phyloP scores from a whole-genome alignment of 2,113 vertebrate species.

The Talpa occidentalis region DNA sequence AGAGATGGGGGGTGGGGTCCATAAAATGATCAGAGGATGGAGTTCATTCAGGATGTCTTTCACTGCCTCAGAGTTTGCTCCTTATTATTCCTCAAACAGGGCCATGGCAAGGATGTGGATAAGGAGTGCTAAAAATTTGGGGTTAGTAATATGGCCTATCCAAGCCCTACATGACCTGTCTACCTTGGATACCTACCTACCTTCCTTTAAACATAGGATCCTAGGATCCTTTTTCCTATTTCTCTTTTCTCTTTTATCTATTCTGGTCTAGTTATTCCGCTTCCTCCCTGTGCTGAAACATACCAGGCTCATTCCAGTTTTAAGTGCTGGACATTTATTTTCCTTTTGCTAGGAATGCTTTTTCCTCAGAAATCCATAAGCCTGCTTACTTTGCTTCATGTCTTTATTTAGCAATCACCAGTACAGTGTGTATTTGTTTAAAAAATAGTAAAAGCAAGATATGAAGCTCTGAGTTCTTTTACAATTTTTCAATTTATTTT shows the following conservation, averaged over 20 bases:
- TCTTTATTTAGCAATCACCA: background rate
- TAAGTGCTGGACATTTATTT: background rate
- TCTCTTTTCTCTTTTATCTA: too few relatives aligned
- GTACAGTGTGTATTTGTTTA: background rate
- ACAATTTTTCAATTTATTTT: background rate
- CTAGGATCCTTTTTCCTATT: background rate
- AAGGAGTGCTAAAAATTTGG: background rate
- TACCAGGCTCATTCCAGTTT: background rate
- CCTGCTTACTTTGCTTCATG: background rate
- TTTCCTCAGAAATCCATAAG: background rate
- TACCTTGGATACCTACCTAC: too few relatives aligned
- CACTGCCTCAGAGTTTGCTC: too few relatives aligned
- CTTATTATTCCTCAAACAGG: too few relatives aligned
- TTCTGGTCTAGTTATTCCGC: background rate
- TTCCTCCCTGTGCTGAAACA: background rate
- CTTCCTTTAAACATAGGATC: background rate
- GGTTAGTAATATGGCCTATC: background rate
- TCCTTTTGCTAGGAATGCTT: background rate
- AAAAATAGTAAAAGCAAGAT: background rate
- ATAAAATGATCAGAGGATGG: too few relatives aligned
- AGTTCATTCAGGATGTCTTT: too few relatives aligned
- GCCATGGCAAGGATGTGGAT: background rate
- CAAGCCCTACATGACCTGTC: background rate
- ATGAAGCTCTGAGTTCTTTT: background rate
- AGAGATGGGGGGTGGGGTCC: too few relatives aligned